Evolutionary conservation across 2,113 vertebrate genomes (phyloP).

Genomic region (Microcebus jonahi): DNA sequence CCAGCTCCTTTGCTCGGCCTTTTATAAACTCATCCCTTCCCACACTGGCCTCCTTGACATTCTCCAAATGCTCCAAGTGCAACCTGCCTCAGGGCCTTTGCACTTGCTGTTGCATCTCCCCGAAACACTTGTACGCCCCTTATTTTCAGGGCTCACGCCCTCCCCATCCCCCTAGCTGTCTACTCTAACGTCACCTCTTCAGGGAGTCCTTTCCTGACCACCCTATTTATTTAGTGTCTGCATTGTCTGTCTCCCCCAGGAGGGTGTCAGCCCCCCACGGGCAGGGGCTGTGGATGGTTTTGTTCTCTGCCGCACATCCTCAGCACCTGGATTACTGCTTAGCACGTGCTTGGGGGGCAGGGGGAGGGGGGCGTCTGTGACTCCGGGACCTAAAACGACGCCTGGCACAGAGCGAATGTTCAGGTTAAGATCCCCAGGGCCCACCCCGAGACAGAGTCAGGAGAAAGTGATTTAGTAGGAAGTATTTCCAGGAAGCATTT

Average conservation of each 20-base stretch:
- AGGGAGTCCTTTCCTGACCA: neutral
- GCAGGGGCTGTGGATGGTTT: neutral
- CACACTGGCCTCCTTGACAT: neutral
- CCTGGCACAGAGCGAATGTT: neutral
- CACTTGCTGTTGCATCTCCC: neutral
- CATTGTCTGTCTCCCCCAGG: neutral
- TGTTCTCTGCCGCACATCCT: neutral
- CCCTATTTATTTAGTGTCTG: neutral
- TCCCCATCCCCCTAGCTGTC: neutral
- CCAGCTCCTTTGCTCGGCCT: too few relatives aligned
- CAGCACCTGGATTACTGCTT: neutral
- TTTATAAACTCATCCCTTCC: neutral
- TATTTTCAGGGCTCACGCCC: neutral
- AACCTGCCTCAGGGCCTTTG: constrained; percentile 37
- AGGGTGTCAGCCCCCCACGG: neutral
- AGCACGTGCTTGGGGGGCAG: neutral
- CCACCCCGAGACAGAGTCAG: neutral
- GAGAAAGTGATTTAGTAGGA: neutral
- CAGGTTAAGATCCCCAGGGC: neutral
- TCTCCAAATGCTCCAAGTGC: neutral
- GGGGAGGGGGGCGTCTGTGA: too few relatives aligned
- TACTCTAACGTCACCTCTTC: neutral
- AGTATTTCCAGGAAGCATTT: neutral
- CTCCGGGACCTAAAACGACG: accelerated
- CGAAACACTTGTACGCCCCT: neutral